Base-by-base conservation (phyloP, 2,797 vertebrate species). In the Sternarchorhynchus goeldii region DNA sequence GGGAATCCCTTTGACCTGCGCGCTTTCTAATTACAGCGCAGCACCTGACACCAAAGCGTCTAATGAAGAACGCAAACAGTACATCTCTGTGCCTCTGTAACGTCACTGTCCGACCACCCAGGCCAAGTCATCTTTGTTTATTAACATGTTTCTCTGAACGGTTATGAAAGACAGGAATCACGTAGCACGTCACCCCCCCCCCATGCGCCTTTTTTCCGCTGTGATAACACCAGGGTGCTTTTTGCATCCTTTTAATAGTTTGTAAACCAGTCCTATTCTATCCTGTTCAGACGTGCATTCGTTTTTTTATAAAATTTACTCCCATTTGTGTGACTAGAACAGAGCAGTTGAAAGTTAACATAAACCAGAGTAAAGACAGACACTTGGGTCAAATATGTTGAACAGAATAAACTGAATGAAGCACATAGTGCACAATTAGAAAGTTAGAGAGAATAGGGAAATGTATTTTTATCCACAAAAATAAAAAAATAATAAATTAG, bases 1-100 rank as follows among this genome's bases (percentile, higher is more conserved):
- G 84, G 76, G 36, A 21, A n/a, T 89, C 85, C 89, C 90, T 89
- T 89, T 89, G 91, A 92, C 86, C 85, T 83, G 83, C 53, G 82
- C 34, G 81, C 79, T 78, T 87, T 87, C 71, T 91, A 90, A 92
- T 91, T 88, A 87, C 87, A 39, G 65, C 81, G 81, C 86, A 57
- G 79, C 78, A 85, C 60, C 87, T 93, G 88, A 90, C 90, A 91
- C 89, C 81, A 82, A 84, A 87, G 86, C 88, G 94, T 90, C 88
- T 94, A 92, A 92, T 93, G 92, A 90, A 91, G 83, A 91, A 83
- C 81, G 88, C 92, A 95, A 95, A 95, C 93, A 95, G 86, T 87
- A 88, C 86, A 84, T 79, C 84, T 79, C 86, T 84, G 68, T 50
- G 56, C 68, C 81, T 83, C 77, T 80, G 85, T 75, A 80, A 82